Evolutionary conservation across 1,140 invertebrate species (phyloP).

Genomic region (Oncopodura yosiiana): DNA sequence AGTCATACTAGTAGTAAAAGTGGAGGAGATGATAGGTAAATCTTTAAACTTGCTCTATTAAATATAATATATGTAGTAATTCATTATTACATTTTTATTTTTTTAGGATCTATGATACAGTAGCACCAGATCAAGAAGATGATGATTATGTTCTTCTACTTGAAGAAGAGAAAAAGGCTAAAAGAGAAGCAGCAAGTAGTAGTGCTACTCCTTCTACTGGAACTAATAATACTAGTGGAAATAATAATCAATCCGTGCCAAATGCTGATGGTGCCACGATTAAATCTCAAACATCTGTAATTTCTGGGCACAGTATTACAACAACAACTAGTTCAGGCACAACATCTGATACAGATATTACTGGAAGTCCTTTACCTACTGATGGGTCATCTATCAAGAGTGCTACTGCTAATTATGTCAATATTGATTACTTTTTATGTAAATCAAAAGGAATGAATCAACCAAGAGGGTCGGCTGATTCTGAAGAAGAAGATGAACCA

Average conservation of each 20-base stretch:
- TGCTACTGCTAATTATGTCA: conserved; percentile 70
- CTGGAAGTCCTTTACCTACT: conserved; percentile 29
- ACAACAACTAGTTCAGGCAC: conserved; percentile 37
- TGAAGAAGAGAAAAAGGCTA: conserved; percentile 44
- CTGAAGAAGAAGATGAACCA: conserved; percentile 41
- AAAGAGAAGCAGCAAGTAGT: no score
- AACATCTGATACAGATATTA: conserved; percentile 49
- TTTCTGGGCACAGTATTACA: conserved; percentile 43
- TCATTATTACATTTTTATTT: not conserved
- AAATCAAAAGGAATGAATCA: conserved; percentile 34
- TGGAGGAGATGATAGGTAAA: conserved; percentile 12
- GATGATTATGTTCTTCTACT: conserved; percentile 54
- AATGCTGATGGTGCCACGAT: conserved; percentile 37
- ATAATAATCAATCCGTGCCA: no score
- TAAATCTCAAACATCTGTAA: conserved; percentile 35
- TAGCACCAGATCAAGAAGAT: conserved; percentile 46
- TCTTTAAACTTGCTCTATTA: not conserved
- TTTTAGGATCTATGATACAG: not conserved
- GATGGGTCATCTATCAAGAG: conserved; percentile 40
- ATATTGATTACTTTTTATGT: conserved; percentile 79
- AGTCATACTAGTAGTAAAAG: not conserved
- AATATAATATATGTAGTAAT: not conserved
- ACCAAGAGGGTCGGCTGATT: conserved; percentile 38
- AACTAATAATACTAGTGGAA: conserved; percentile 19
- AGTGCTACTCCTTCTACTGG: no score